phyloP scores from a whole-genome alignment of 2,797 vertebrate genomes.

The Diplodus puntazzo region DNA sequence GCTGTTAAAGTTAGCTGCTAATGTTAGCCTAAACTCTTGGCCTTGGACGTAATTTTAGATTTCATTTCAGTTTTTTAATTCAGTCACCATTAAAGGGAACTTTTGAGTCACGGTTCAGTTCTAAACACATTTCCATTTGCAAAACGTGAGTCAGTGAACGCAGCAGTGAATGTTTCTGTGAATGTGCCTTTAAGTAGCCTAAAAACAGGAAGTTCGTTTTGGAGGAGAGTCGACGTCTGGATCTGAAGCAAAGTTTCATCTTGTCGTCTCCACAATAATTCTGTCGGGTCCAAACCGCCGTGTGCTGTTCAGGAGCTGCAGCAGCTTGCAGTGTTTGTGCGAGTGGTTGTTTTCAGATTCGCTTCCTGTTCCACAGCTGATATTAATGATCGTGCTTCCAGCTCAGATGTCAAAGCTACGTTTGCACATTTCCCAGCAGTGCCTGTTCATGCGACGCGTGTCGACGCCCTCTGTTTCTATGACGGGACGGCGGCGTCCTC shows the following conservation, averaged over 20 bases:
- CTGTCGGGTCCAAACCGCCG: neutral
- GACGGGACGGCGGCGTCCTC: slow-evolving; percentile 46
- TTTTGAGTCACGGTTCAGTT: too few species aligned
- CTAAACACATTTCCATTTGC: too few species aligned
- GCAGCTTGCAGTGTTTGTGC: neutral
- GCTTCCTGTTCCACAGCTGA: neutral
- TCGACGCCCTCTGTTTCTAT: slow-evolving; percentile 35
- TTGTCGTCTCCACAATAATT: neutral
- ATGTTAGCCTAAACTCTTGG: neutral
- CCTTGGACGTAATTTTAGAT: neutral
- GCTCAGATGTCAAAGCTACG: neutral
- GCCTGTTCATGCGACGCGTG: neutral
- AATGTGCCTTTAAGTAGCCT: neutral
- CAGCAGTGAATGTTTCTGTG: neutral
- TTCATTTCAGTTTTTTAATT: too few species aligned
- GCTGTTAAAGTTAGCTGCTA: too few species aligned
- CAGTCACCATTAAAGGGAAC: too few species aligned
- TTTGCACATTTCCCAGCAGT: neutral
- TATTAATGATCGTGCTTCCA: neutral
- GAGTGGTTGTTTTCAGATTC: too few species aligned
- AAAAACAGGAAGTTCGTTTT: neutral
- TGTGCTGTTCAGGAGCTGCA: too few species aligned
- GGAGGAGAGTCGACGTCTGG: neutral
- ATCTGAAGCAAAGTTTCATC: neutral
- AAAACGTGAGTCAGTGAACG: neutral